These are phyloP conservation scores for Volucella inflata DNA, from an alignment of 2,888 invertebrate species.

Conservation along the genomic window DNA sequence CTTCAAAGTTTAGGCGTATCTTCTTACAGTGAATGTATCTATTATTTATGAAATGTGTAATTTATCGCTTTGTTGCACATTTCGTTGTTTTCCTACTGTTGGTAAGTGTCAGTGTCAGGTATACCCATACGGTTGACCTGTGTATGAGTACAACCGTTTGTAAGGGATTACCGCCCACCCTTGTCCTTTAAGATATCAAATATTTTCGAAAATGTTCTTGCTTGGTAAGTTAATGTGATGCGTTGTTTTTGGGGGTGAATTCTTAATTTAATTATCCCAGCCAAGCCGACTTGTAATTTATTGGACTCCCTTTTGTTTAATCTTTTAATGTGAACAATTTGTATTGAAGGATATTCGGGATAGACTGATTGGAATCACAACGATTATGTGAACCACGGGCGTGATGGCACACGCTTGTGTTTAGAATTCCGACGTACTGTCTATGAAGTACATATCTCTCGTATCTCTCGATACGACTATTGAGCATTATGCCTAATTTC, in stretches of 20 bases:
- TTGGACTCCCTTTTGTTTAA: conserved; percentile 12
- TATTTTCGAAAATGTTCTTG: background rate
- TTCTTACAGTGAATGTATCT: conserved; percentile 8
- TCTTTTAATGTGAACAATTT: conserved; percentile 39
- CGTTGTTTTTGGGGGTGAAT: conserved; percentile 58
- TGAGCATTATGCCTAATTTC: conserved; percentile 11
- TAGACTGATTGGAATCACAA: conserved; percentile 61
- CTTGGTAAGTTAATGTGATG: background rate
- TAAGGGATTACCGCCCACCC: conserved; percentile 13
- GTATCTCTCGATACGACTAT: background rate
- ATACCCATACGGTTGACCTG: conserved; percentile 44
- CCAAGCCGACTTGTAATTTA: conserved; percentile 45
- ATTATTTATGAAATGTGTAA: conserved; percentile 44
- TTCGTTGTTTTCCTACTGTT: conserved; percentile 8
- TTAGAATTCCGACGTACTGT: conserved; percentile 20
- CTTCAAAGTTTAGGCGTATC: background rate
- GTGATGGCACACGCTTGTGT: conserved; percentile 44
- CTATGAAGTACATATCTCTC: background rate
- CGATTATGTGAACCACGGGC: conserved; percentile 60
- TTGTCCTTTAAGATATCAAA: conserved; percentile 5
- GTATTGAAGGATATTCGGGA: background rate
- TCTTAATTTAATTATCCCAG: conserved; percentile 60
- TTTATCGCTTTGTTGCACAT: conserved; percentile 26
- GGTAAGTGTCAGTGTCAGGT: conserved; percentile 28
- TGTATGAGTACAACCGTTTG: background rate